Percentiles rank a stretch among this genome's conserved stretches.
These are phyloP conservation scores for Grus americana DNA, from an alignment of 2,113 vertebrate species.

Conservation along the genomic window DNA sequence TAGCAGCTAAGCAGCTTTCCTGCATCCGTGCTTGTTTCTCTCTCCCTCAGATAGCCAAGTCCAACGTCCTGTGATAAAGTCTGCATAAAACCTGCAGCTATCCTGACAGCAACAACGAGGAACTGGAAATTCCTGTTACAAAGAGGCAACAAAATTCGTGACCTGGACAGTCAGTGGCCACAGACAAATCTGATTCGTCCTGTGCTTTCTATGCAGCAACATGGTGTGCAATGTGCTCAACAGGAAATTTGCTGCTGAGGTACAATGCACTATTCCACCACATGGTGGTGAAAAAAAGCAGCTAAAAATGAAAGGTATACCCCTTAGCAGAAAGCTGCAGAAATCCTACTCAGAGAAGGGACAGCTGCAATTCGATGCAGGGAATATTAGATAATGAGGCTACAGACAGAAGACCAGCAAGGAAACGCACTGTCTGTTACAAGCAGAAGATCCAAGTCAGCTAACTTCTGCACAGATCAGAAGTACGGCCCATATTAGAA, in stretches of 20 bases:
- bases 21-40: not conserved
- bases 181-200: not conserved
- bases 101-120: not conserved
- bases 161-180: not conserved
- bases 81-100: not conserved
- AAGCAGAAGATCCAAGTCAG: not conserved
- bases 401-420: conserved; percentile 51
- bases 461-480: not conserved
- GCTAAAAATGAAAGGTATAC: conserved; percentile 51
- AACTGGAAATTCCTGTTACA: not conserved
- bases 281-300: conserved; percentile 63
- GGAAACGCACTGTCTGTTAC: not conserved
- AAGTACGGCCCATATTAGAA: not conserved
- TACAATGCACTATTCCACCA: conserved; percentile 58
- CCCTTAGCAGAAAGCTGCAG: conserved; percentile 45
- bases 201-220: not conserved
- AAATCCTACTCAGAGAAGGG: conserved; percentile 40
- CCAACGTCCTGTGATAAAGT: not conserved
- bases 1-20: conserved; percentile 46
- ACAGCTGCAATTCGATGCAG: conserved; percentile 61
- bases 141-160: not conserved
- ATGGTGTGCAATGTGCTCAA: not conserved
- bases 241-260: conserved; percentile 11
- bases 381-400: conserved; percentile 57
- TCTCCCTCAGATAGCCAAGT: not conserved